Evolutionary conservation across 2,797 vertebrate species (phyloP).

Genomic region (Phaenicophaeus curvirostris): DNA sequence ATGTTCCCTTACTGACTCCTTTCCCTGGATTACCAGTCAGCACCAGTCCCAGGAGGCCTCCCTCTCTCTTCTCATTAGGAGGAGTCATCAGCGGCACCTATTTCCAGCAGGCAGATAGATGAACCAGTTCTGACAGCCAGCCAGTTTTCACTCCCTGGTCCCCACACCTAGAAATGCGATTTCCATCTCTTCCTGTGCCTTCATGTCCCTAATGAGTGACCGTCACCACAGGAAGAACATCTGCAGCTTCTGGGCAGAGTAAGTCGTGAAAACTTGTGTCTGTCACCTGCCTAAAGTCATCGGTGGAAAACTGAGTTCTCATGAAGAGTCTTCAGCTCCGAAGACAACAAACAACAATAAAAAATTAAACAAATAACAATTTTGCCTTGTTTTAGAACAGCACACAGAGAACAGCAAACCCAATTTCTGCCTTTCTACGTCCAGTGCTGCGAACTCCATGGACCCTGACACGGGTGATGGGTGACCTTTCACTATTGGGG

Average conservation of each 20-base stretch:
- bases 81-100: background rate
- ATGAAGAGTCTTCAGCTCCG: background rate
- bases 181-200: background rate
- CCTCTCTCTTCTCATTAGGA: background rate
- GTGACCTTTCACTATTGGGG: background rate
- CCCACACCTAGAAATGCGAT: background rate
- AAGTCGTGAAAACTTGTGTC: background rate
- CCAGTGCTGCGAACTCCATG: background rate
- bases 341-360: too few species aligned
- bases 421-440: background rate
- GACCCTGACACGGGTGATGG: rapidly evolving
- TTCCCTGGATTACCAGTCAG: background rate
- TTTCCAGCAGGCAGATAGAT: background rate
- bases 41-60: background rate
- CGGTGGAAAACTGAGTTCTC: background rate
- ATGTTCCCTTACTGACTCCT: background rate
- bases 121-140: background rate
- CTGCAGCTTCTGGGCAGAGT: background rate
- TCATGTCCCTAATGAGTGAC: background rate
- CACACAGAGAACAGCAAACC: background rate
- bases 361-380: background rate
- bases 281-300: background rate
- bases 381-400: background rate
- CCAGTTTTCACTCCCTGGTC: background rate
- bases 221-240: background rate